Evolutionary conservation across 2,888 invertebrate species (phyloP), one percentile per base, ranked within the genome.

Genomic region (Apotomis capreana): DNA sequence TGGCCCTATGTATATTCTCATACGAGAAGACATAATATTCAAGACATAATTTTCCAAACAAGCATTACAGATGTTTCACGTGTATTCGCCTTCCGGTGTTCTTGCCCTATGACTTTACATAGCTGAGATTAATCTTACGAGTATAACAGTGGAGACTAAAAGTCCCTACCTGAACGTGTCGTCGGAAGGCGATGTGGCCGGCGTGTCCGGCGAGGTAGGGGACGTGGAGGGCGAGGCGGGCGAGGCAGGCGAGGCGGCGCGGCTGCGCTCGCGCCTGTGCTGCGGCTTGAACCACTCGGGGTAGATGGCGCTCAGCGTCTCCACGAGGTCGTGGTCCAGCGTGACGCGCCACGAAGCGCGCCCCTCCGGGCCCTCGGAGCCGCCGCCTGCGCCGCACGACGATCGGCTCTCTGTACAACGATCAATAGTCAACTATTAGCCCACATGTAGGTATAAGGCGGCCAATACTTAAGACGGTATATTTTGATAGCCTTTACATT

Each of bases 251-350:
- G 91, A 88, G 76, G 88, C 84, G 75, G 89, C 84, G 78, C 87
- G 87, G 83, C 88, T 87, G 78, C 89, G 88, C 80, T 89, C 92
- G 77, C 89, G 89, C 77, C 89, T 87, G 78, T 88, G 88, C 84
- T 91, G 91, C 80, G 90, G 90, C 87, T 96, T 96, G 94, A 98
- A 98, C 98, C 98, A 98, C 95, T 97, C 97, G 82, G 98, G 98
- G 94, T 97, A 98, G 91, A 97, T 97, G 84, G 97, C 96, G 90
- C 97, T 96, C 87, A 98, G 96, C 87, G 98, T 98, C 93, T 98
- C 97, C 90, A 98, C 95, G 85, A 98, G 95, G 94, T 98, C 98
- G 94, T 97, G 96, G 95, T 98, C 98, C 94, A 98, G 95, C 92
- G 97, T 97, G 89, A 98, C 96, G 94, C 96, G 96, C 97, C 97